These are phyloP conservation scores for Pimephales promelas DNA, from an alignment of 2,113 vertebrate species.

Conservation along the genomic window DNA sequence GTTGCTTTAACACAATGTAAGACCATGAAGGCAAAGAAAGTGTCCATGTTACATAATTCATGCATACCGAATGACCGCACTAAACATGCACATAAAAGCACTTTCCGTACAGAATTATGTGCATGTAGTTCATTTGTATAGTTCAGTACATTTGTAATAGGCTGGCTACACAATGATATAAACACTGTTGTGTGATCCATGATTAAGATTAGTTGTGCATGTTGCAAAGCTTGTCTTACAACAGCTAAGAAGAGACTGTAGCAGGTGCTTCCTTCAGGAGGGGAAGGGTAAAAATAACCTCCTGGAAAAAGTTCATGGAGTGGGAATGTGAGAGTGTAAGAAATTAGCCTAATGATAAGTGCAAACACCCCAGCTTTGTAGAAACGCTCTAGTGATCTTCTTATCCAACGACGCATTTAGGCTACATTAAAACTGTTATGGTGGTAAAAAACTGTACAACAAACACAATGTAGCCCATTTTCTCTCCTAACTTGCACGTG, in stretches of 20 bases:
- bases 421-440: neutral
- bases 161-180: neutral
- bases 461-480: neutral
- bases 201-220: neutral
- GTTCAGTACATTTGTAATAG: neutral
- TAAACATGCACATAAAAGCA: neutral
- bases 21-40: neutral
- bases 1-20: neutral
- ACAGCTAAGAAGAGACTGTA: conserved; percentile 4
- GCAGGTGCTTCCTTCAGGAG: conserved; percentile 49
- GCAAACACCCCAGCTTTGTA: conserved; percentile 3
- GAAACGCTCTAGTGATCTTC: neutral
- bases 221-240: conserved; percentile 9
- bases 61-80: neutral
- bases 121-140: neutral
- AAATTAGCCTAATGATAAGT: neutral
- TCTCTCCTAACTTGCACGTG: neutral
- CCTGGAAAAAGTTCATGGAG: conserved; percentile 28
- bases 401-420: neutral
- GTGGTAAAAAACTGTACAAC: neutral
- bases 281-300: conserved; percentile 49
- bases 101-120: neutral
- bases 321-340: neutral
- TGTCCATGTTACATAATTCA: neutral
- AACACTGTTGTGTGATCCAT: neutral